A percentile compares a stretch with the other conserved stretches of the same genome.
Conservation (phyloP, 2,797 vertebrate species). For the Parambassis ranga region DNA sequence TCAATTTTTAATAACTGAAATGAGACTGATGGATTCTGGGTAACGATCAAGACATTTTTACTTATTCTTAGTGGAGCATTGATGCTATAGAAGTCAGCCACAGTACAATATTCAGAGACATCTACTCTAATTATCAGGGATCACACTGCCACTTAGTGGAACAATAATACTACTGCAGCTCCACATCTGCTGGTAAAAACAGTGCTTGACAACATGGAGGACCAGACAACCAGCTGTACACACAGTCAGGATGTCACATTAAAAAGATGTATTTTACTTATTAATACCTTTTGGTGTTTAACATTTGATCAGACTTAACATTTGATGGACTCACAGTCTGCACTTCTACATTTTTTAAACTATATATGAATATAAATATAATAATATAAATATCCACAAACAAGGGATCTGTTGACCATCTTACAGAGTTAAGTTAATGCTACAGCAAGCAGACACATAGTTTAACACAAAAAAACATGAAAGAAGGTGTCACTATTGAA, state of each 20-base stretch:
- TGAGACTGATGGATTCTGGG: neutral
- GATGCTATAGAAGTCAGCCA: no score
- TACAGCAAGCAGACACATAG: no score
- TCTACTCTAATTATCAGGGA: neutral
- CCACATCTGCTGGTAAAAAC: neutral
- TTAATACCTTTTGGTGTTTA: conserved; percentile 7
- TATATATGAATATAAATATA: neutral
- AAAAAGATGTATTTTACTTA: conserved; percentile 16
- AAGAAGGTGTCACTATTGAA: no score
- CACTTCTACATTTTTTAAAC: conserved; percentile 36
- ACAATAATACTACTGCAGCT: conserved; percentile 27
- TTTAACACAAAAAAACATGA: no score
- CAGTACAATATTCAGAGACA: neutral
- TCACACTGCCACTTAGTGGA: conserved; percentile 52
- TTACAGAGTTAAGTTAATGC: no score
- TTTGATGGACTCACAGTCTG: conserved; percentile 20
- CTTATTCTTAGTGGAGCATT: neutral
- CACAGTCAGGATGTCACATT: neutral
- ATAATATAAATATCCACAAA: no score
- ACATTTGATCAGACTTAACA: conserved; percentile 34
- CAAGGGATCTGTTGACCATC: no score
- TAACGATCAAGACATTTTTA: neutral
- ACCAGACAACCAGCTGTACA: neutral
- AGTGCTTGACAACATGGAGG: neutral
- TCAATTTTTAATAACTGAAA: no score